These are phyloP conservation scores for Callaeas wilsoni DNA, from an alignment of 2,113 vertebrate genomes.

Conservation along the genomic window DNA sequence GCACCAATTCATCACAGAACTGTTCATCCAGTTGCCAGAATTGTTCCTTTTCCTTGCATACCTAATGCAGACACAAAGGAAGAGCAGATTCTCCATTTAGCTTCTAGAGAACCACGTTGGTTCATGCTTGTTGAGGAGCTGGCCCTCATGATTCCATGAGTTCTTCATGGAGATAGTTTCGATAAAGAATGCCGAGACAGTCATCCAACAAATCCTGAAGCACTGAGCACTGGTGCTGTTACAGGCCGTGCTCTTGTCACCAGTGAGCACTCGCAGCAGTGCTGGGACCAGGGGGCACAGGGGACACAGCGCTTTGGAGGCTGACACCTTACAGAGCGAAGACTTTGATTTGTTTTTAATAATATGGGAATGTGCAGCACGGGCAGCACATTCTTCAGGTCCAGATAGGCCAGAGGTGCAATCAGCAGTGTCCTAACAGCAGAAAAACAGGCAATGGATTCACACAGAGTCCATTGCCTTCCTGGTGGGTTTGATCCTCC, in stretches of 20 bases:
- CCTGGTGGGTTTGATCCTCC: neutral
- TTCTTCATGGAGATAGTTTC: conserved; percentile 33
- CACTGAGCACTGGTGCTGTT: neutral
- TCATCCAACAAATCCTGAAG: neutral
- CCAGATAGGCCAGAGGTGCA: neutral
- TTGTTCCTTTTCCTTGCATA: conserved; percentile 47
- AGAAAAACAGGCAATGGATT: neutral
- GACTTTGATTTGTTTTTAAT: neutral
- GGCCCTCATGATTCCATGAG: conserved; percentile 2
- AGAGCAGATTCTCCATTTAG: neutral
- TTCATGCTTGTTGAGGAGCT: neutral
- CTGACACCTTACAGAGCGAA: neutral
- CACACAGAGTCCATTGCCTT: neutral
- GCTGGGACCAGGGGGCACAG: neutral
- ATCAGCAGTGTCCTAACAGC: neutral
- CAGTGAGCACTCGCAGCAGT: neutral
- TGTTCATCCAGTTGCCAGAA: conserved; percentile 45
- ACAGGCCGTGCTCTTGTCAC: neutral
- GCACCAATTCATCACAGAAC: conserved; percentile 55
- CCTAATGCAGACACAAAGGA: conserved; percentile 22
- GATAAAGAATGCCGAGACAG: conserved; percentile 17
- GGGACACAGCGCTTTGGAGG: neutral
- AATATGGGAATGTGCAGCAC: rapidly evolving
- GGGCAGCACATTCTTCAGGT: neutral
- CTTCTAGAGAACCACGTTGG: neutral